Percentiles rank a stretch among this genome's conserved stretches.
Evolutionary conservation across 2,888 invertebrate species (phyloP).

Genomic region (Hirtodrosophila trivittata): DNA sequence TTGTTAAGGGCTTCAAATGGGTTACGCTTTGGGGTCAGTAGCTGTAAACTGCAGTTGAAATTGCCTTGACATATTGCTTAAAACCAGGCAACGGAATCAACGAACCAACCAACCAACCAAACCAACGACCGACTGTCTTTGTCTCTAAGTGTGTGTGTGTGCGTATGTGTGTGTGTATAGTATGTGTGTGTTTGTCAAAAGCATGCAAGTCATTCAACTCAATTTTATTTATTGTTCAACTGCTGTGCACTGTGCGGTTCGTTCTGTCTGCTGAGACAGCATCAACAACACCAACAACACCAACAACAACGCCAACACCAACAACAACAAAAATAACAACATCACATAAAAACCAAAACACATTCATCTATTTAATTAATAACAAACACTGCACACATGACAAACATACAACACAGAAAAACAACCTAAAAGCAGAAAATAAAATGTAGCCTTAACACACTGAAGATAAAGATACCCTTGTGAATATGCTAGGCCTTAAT

Average conservation of each 20-base stretch:
- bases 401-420: conserved; percentile 10
- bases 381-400: conserved; percentile 56
- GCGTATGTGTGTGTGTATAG: conserved; percentile 7
- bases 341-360: conserved; percentile 42
- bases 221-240: conserved; percentile 66
- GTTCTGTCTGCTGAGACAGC: conserved; percentile 39
- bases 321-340: background rate
- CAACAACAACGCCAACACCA: conserved; percentile 12
- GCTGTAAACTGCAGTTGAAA: conserved; percentile 52
- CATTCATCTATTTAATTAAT: conserved; percentile 70
- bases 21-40: conserved; percentile 38
- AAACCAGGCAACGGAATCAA: conserved; percentile 36
- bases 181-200: conserved; percentile 54
- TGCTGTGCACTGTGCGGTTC: conserved; percentile 34
- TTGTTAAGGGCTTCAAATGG: conserved; percentile 24
- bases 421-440: conserved; percentile 14
- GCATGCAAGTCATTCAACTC: conserved; percentile 70
- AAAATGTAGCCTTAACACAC: background rate
- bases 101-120: conserved; percentile 2
- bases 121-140: conserved; percentile 36
- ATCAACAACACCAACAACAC: conserved; percentile 24
- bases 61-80: conserved; percentile 66
- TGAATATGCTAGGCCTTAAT: too few species aligned
- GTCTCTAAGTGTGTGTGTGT: conserved; percentile 9
- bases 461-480: conserved; percentile 5